phyloP scores from a whole-genome alignment of 2,888 invertebrate genomes.

The Pandemis cinnamomeana region DNA sequence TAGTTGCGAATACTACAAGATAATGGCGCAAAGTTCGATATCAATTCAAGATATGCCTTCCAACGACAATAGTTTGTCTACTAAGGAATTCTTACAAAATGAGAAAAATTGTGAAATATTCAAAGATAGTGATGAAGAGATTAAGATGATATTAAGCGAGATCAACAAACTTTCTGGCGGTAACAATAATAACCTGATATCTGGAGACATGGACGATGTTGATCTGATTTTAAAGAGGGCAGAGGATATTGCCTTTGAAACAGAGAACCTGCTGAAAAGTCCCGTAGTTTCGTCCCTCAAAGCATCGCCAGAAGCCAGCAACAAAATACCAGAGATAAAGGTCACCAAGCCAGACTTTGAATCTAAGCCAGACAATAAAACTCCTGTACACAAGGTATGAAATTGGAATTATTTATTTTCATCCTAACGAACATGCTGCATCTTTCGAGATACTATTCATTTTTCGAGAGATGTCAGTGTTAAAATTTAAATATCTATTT shows the following conservation, averaged over 20 bases:
- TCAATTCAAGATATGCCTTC: conserved; percentile 59
- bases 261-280: conserved; percentile 69
- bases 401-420: conserved; percentile 9
- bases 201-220: conserved; percentile 72
- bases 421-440: too few relatives aligned
- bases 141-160: conserved; percentile 88
- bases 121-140: conserved; percentile 84
- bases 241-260: conserved; percentile 73
- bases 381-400: conserved; percentile 60
- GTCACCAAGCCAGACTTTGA: conserved; percentile 69
- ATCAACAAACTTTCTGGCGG: conserved; percentile 84
- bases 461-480: too few relatives aligned
- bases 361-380: conserved; percentile 49
- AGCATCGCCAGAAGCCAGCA: conserved; percentile 47
- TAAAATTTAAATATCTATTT: too few relatives aligned
- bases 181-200: conserved; percentile 59
- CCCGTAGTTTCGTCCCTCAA: conserved; percentile 55
- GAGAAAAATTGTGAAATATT: conserved; percentile 74
- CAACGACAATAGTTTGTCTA: conserved; percentile 72
- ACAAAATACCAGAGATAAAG: conserved; percentile 71
- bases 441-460: too few relatives aligned
- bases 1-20: conserved; percentile 8
- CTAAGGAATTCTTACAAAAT: conserved; percentile 73
- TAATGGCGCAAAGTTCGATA: conserved; percentile 61
- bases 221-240: conserved; percentile 77